These are phyloP conservation scores for Ptilonorhynchus violaceus DNA, from an alignment of 2,113 vertebrate species.

Conservation along the genomic window DNA sequence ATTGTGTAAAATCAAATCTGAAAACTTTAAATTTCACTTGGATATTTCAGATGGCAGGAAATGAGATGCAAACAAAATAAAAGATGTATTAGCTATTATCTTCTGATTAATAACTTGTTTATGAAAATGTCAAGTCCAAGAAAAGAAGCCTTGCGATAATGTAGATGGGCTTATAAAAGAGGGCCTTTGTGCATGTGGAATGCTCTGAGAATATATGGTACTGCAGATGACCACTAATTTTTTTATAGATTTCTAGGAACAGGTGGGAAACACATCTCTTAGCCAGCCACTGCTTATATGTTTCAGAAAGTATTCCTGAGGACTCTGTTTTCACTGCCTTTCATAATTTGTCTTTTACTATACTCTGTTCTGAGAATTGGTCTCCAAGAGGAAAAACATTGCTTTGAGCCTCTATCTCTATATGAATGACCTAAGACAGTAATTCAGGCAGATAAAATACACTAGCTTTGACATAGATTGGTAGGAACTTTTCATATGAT, in stretches of 20 bases:
- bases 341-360: neutral
- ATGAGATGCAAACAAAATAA: constrained; percentile 19
- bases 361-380: neutral
- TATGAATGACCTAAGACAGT: neutral
- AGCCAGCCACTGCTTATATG: neutral
- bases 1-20: neutral
- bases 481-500: neutral
- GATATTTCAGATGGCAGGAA: constrained; percentile 26
- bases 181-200: neutral
- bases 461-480: neutral
- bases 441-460: neutral
- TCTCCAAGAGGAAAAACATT: neutral
- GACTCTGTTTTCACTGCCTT: neutral
- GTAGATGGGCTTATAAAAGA: neutral
- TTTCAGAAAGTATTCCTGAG: neutral
- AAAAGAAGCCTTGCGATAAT: constrained; percentile 9
- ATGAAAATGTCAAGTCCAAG: constrained; percentile 11
- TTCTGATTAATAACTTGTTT: constrained; percentile 46
- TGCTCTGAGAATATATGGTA: neutral
- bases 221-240: neutral
- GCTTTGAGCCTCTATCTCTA: neutral
- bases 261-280: constrained; percentile 17
- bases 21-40: neutral
- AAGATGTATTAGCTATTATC: neutral
- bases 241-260: neutral